Percentiles rank a stretch among this genome's conserved stretches.
Evolutionary conservation across 2,797 vertebrate genomes (phyloP).

Genomic region (Chelidonichthys spinosus): DNA sequence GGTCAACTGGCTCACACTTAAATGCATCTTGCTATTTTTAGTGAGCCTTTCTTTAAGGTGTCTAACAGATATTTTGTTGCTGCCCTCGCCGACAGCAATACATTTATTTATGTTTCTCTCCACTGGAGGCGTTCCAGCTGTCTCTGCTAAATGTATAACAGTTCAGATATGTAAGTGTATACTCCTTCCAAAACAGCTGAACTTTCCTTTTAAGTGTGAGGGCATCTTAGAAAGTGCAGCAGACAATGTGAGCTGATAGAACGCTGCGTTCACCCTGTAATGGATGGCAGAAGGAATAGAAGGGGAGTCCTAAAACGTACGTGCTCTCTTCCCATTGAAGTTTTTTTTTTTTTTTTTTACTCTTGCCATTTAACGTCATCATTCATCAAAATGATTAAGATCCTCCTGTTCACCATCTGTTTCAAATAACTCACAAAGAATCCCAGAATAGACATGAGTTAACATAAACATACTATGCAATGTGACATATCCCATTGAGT

Average conservation of each 20-base stretch:
- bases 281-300: background rate
- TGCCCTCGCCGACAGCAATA: background rate
- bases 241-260: background rate
- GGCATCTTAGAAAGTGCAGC: background rate
- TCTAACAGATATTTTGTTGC: background rate
- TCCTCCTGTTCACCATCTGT: slow-evolving; percentile 51
- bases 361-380: slow-evolving; percentile 35
- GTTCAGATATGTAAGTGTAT: too few species aligned
- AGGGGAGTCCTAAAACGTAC: background rate
- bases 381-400: slow-evolving; percentile 39
- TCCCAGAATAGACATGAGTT: slow-evolving; percentile 35
- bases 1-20: too few species aligned
- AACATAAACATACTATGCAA: slow-evolving; percentile 14
- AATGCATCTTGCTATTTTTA: too few species aligned
- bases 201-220: background rate
- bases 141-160: background rate
- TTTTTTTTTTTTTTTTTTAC: background rate
- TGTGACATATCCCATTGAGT: slow-evolving; percentile 4
- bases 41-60: background rate
- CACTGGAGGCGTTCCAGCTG: background rate
- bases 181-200: background rate
- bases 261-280: background rate
- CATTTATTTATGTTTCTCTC: background rate
- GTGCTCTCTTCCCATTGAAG: background rate
- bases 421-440: slow-evolving; percentile 49